Conservation (phyloP, 2,113 vertebrate species). For the Odobenus rosmarus region DNA sequence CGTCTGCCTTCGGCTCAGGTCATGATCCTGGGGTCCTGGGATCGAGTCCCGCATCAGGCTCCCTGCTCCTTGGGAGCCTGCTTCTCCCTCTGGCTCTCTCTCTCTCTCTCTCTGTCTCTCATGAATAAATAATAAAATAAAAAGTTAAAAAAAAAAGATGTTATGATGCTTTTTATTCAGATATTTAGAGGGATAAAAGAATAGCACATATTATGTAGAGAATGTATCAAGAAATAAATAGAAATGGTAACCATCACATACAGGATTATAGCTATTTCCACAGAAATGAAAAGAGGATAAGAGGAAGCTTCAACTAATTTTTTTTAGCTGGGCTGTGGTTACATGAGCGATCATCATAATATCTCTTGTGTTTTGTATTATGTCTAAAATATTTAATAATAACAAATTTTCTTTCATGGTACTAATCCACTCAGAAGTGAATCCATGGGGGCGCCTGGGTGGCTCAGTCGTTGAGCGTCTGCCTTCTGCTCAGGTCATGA, state of each 20-base stretch:
- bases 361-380: background rate
- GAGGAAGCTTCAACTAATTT: background rate
- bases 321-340: background rate
- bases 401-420: background rate
- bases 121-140: too few species aligned
- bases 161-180: background rate
- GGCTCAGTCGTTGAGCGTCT: too few species aligned
- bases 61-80: too few species aligned
- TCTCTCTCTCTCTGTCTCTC: too few species aligned
- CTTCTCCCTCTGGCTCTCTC: too few species aligned
- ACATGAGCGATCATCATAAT: background rate
- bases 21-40: too few species aligned
- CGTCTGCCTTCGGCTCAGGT: too few species aligned
- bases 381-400: conserved; percentile 27
- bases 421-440: background rate
- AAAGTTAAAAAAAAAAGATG: too few species aligned
- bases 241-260: background rate
- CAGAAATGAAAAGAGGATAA: background rate
- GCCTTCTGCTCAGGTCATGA: too few species aligned
- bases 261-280: background rate
- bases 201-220: background rate
- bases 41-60: too few species aligned
- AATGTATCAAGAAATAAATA: background rate
- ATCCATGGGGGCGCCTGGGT: background rate
- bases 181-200: background rate